These are phyloP conservation scores for Asteroscopus sphinx DNA, from an alignment of 2,888 invertebrate genomes.

Conservation along the genomic window DNA sequence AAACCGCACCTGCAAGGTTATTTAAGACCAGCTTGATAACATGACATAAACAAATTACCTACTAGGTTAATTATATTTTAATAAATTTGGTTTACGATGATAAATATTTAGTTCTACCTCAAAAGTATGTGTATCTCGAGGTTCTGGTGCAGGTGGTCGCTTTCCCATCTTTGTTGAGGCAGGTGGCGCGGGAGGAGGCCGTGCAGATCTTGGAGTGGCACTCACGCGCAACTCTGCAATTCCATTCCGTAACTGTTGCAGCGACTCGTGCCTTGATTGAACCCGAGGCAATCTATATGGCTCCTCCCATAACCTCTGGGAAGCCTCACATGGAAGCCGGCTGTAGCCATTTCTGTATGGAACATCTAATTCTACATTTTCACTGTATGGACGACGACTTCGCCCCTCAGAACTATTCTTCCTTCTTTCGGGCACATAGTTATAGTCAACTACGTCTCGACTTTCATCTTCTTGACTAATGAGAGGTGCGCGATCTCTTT, in stretches of 20 bases:
- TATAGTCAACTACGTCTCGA: slow-evolving; percentile 81
- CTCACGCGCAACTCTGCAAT: slow-evolving; percentile 84
- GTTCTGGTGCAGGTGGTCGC: slow-evolving; percentile 84
- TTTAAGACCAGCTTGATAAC: slow-evolving; percentile 8
- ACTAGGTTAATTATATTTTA: neutral
- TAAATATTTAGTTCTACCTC: slow-evolving; percentile 69
- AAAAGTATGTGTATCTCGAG: slow-evolving; percentile 81
- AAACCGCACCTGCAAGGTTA: slow-evolving; percentile 89
- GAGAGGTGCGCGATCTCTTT: slow-evolving; percentile 76
- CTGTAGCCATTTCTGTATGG: slow-evolving; percentile 83
- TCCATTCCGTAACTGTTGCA: slow-evolving; percentile 80
- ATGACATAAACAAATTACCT: slow-evolving; percentile 20
- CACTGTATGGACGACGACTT: slow-evolving; percentile 83
- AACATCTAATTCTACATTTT: slow-evolving; percentile 82
- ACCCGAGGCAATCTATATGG: slow-evolving; percentile 83
- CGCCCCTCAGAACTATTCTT: slow-evolving; percentile 75
- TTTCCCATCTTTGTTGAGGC: slow-evolving; percentile 64
- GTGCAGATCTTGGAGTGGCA: slow-evolving; percentile 78
- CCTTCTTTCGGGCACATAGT: slow-evolving; percentile 76
- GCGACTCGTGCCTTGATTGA: slow-evolving; percentile 80
- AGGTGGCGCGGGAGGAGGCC: slow-evolving; percentile 82
- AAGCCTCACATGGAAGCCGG: slow-evolving; percentile 71
- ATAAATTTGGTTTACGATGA: neutral
- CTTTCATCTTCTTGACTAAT: slow-evolving; percentile 81
- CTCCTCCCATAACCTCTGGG: slow-evolving; percentile 83